phyloP scores from a whole-genome alignment of 2,113 vertebrate genomes.

The Lathamus discolor region DNA sequence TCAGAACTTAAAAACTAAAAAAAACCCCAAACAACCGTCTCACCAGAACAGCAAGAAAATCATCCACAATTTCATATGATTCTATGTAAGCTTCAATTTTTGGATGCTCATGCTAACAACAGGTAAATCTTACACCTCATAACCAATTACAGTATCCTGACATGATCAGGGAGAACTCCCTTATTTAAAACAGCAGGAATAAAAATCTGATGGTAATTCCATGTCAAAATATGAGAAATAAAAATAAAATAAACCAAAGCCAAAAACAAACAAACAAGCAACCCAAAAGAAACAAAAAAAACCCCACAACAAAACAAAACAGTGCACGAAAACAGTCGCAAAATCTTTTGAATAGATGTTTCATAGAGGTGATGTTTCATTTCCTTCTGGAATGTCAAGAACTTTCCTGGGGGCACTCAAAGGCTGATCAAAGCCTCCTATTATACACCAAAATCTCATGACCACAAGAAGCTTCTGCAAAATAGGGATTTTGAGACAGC shows the following conservation, averaged over 20 bases:
- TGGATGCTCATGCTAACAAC: neutral
- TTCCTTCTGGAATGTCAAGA: neutral
- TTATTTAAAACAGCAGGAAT: neutral
- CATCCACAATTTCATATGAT: rapidly evolving
- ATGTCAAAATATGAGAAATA: neutral
- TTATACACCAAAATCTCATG: neutral
- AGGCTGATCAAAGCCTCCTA: neutral
- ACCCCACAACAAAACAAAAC: neutral
- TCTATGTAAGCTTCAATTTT: neutral
- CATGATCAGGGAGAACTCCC: neutral
- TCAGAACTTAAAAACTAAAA: neutral
- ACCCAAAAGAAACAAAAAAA: neutral
- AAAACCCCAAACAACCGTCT: neutral
- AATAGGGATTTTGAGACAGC: neutral
- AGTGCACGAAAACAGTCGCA: neutral
- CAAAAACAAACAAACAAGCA: neutral
- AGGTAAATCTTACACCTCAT: neutral
- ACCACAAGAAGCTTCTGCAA: neutral
- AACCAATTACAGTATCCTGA: neutral
- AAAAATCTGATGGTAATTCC: neutral
- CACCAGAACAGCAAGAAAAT: neutral
- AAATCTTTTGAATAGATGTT: neutral
- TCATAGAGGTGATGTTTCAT: neutral
- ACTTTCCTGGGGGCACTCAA: neutral
- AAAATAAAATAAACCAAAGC: neutral